These are phyloP conservation scores for Aphidoletes aphidimyza DNA, from an alignment of 2,888 invertebrate genomes.

Conservation along the genomic window DNA sequence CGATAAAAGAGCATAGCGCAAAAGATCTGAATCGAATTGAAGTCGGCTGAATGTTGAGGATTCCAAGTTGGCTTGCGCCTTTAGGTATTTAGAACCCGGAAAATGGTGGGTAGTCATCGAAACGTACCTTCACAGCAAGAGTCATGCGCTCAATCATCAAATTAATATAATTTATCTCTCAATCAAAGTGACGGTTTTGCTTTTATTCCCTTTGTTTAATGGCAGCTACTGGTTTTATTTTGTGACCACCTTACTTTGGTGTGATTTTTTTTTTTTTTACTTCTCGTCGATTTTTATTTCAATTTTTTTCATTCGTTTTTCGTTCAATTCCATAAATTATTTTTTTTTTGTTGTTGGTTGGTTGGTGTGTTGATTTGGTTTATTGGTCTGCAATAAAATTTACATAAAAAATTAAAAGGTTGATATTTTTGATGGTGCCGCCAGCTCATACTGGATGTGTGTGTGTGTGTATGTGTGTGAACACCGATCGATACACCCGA, in stretches of 20 bases:
- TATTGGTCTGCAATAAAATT: conserved; percentile 42
- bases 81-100: too few relatives aligned
- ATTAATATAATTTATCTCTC: not conserved
- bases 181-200: not conserved
- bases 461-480: not conserved
- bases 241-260: conserved; percentile 1
- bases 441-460: not conserved
- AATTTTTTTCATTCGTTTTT: not conserved
- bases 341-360: too few relatives aligned
- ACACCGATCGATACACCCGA: not conserved
- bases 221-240: conserved; percentile 36
- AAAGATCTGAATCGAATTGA: too few relatives aligned
- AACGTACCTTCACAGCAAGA: too few relatives aligned
- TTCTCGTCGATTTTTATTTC: too few relatives aligned
- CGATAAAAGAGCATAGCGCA: too few relatives aligned
- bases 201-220: not conserved
- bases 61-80: too few relatives aligned
- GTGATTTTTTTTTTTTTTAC: not conserved
- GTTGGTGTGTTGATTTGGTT: conserved; percentile 7
- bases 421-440: conserved; percentile 51
- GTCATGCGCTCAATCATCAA: conserved; percentile 18
- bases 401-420: conserved; percentile 51
- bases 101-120: too few relatives aligned
- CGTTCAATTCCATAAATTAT: not conserved
- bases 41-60: too few relatives aligned